A percentile compares a stretch with the other conserved stretches of the same genome.
Evolutionary conservation across 1,140 invertebrate genomes (phyloP).

Genomic region (Trachymyrmex cornetzi): DNA sequence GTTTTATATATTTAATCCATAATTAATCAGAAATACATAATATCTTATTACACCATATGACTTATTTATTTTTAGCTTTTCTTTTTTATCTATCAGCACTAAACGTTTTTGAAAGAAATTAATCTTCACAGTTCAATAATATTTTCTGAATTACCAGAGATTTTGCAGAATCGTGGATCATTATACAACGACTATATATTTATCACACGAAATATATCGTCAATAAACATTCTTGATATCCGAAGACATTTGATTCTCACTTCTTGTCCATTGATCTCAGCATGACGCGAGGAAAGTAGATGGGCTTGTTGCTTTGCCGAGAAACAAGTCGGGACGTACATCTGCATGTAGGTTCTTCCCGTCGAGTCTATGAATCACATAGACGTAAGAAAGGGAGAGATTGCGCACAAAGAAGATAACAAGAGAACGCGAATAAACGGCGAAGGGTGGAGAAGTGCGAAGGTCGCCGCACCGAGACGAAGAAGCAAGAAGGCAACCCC

Average conservation of each 20-base stretch:
- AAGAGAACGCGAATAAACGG: constrained; percentile 33
- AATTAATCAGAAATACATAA: no score
- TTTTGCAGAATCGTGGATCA: neutral
- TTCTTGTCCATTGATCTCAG: constrained; percentile 6
- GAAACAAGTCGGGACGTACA: constrained; percentile 44
- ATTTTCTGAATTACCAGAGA: no score
- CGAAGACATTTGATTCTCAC: constrained; percentile 34
- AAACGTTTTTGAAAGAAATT: no score
- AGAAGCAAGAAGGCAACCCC: constrained; percentile 60
- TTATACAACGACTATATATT: neutral
- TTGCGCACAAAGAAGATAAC: constrained; percentile 56
- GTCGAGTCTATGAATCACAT: constrained; percentile 71
- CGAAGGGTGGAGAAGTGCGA: constrained; percentile 32
- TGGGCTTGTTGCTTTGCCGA: constrained; percentile 31
- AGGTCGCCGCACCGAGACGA: constrained; percentile 64
- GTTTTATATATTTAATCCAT: no score
- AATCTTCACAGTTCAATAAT: no score
- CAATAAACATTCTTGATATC: neutral
- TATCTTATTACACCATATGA: no score
- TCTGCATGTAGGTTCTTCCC: constrained; percentile 60
- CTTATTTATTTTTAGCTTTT: no score
- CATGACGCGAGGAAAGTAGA: constrained; percentile 56
- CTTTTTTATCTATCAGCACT: no score
- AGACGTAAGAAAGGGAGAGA: constrained; percentile 57
- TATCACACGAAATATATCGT: neutral